phyloP scores from a whole-genome alignment of 2,113 vertebrate genomes.

The Muntiacus reevesi region DNA sequence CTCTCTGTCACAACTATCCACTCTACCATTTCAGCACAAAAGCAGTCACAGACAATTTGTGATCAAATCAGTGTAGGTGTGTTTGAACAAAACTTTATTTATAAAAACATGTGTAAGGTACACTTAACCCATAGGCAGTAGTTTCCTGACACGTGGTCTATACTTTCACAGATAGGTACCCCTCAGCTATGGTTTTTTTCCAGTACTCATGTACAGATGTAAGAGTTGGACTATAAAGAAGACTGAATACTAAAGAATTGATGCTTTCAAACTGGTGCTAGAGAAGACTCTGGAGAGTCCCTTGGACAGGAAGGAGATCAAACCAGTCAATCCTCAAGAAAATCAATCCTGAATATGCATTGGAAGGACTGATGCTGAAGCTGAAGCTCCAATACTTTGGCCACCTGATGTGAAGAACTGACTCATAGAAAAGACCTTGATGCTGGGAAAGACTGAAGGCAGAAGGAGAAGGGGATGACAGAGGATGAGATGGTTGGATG shows the following conservation, averaged over 20 bases:
- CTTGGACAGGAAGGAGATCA: background rate
- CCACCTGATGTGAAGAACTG: background rate
- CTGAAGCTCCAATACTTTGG: background rate
- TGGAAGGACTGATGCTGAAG: background rate
- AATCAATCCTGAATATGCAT: background rate
- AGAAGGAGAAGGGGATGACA: background rate
- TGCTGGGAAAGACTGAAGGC: background rate
- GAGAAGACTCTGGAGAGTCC: background rate
- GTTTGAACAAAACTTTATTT: slow-evolving; percentile 27
- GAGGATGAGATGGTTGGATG: background rate
- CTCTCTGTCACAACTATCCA: background rate
- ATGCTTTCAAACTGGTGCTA: background rate
- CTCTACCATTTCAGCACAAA: slow-evolving; percentile 19
- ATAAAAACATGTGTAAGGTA: background rate
- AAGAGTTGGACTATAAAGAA: background rate
- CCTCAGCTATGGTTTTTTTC: background rate
- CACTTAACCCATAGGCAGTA: background rate
- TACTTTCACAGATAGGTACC: background rate
- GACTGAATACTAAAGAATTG: background rate
- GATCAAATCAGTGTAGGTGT: background rate
- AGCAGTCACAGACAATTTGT: background rate
- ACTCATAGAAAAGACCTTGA: background rate
- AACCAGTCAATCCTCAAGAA: background rate
- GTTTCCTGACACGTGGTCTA: background rate
- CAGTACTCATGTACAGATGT: background rate